Evolutionary conservation across 2,113 vertebrate genomes (phyloP).

Genomic region (Okapia johnstoni): DNA sequence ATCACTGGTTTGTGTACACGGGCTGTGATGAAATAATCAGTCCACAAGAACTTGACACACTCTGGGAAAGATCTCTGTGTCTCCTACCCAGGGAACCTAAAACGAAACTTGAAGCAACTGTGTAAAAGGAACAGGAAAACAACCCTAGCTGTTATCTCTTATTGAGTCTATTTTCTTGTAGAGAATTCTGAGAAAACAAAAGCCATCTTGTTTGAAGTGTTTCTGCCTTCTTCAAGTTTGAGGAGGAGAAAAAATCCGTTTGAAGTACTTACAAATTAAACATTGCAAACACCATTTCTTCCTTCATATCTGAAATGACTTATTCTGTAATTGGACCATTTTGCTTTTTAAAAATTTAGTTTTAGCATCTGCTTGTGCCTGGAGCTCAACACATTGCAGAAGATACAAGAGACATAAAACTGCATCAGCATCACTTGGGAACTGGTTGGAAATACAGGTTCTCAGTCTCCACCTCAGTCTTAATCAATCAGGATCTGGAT

Average conservation of each 20-base stretch:
- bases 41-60: constrained; percentile 68
- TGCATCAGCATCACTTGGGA: background rate
- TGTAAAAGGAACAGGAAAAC: constrained; percentile 62
- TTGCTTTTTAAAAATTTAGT: background rate
- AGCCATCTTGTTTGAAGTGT: constrained; percentile 48
- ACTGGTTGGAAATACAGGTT: background rate
- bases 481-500: background rate
- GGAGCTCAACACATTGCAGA: background rate
- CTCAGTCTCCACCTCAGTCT: background rate
- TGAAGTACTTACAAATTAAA: constrained; percentile 64
- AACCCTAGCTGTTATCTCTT: constrained; percentile 62
- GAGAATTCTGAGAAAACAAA: constrained; percentile 60
- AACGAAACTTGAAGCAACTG: constrained; percentile 59
- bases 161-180: constrained; percentile 55
- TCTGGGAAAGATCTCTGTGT: constrained; percentile 72
- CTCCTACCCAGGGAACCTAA: constrained; percentile 72
- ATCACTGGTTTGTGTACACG: constrained; percentile 32
- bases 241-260: background rate
- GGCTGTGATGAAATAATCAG: constrained; percentile 55
- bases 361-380: background rate
- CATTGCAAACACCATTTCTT: constrained; percentile 41
- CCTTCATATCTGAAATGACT: constrained; percentile 40
- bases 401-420: background rate
- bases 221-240: constrained; percentile 47
- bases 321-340: background rate